Evolutionary conservation across 2,797 vertebrate genomes (phyloP), one percentile per base, ranked within the genome.

Genomic region (Gymnoscopelus microlampas): DNA sequence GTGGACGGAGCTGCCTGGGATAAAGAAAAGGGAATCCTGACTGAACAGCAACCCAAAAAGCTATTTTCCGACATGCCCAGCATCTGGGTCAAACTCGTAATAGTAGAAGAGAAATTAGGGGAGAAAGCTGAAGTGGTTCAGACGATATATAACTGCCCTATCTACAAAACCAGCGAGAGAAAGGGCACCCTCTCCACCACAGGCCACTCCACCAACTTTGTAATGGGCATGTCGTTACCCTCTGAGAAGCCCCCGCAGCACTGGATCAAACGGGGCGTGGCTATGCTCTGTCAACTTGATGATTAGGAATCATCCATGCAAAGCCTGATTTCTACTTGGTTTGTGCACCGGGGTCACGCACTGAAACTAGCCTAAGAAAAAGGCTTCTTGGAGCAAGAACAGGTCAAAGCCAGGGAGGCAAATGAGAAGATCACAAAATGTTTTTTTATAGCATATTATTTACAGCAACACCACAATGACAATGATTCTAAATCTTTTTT

Each of bases 81-180:
- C 82, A 96, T 98, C 80, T 99, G 97, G 98, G 96, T 99, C 87
- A 97, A 96, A 89, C 96, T 97, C 72, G 93, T 97, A 95, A 94
- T 39, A 39, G 7, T 7, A 39, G 59, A 92, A 76, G 92, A 87
- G 69, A 85, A 66, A n/a, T 60, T 13, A 14, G 26, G 3, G 0
- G 62, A 68, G 39, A 79, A 85, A 76, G 76, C 91, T 60, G 66
- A 19, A 19, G 19, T 90, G 2, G 19, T 19, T 19, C 1, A 1
- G 19, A 80, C 60, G 48, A 86, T 92, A 0, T 98, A 96, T 2
- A 14, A 95, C 47, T 98, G 96, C 73, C 98, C 98, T 1, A 90
- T 99, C 19, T 99, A 98, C 91, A 99, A 99, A 91, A 99, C 97
- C 70, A 98, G 94, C 0, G 97, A 98, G 78, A 95, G 96, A 66